phyloP scores from a whole-genome alignment of 2,113 vertebrate species.

The Clarias gariepinus region DNA sequence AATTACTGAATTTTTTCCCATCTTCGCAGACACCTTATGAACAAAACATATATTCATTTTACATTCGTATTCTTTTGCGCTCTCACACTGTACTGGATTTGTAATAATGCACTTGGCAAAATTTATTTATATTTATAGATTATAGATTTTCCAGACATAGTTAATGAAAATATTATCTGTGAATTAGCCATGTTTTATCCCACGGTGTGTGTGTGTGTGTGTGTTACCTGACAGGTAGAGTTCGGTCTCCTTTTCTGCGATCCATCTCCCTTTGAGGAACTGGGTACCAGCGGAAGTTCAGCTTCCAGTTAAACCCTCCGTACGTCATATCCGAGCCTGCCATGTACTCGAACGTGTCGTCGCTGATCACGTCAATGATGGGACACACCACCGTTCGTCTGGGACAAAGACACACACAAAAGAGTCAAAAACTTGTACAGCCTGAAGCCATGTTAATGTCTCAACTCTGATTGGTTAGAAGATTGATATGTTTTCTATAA shows the following conservation, averaged over 20 bases:
- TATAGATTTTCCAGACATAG: neutral
- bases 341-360: conserved; percentile 99
- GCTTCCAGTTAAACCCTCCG: conserved; percentile 98
- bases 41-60: neutral
- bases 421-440: neutral
- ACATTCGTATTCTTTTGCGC: neutral
- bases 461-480: neutral
- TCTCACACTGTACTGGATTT: neutral
- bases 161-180: neutral
- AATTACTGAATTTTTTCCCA: neutral
- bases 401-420: neutral
- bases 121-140: too few species aligned
- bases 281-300: conserved; percentile 98
- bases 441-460: neutral
- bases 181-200: neutral
- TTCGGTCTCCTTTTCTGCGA: conserved; percentile 95
- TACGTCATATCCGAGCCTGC: conserved; percentile 99
- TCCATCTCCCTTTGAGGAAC: conserved; percentile 99
- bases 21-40: neutral
- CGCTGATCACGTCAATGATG: conserved; percentile 98
- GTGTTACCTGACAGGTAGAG: conserved; percentile 88
- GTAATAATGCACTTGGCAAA: neutral
- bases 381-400: conserved; percentile 97
- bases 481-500: neutral
- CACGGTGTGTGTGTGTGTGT: conserved; percentile 5